These are phyloP conservation scores for Chrysogorgia sp. DNA, from an alignment of 92 coral and sea anemone species.

Conservation along the genomic window DNA sequence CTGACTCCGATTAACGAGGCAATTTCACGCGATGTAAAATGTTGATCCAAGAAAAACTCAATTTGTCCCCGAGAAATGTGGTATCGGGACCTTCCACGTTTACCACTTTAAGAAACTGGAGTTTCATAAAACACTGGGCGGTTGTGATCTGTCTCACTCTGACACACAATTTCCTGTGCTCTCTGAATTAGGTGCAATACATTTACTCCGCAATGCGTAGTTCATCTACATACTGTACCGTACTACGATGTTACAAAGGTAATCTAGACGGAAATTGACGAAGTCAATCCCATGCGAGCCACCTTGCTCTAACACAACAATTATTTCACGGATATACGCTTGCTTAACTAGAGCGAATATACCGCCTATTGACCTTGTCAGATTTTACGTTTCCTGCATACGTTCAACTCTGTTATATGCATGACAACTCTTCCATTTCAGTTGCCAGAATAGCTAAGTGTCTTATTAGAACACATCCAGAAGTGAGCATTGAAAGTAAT, in stretches of 20 bases:
- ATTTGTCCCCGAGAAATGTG: conserved; percentile 42
- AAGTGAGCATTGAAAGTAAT: too few species aligned
- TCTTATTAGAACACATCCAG: too few species aligned
- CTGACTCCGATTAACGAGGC: conserved; percentile 53
- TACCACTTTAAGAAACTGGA: conserved; percentile 36
- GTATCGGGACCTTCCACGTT: conserved; percentile 53
- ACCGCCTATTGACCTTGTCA: too few species aligned
- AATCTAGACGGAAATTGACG: too few species aligned
- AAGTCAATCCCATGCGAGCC: not conserved
- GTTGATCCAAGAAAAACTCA: conserved; percentile 43
- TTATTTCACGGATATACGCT: not conserved
- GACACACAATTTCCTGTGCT: conserved; percentile 35
- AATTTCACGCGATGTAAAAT: conserved; percentile 52
- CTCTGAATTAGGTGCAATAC: not conserved
- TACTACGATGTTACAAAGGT: too few species aligned
- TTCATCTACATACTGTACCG: too few species aligned
- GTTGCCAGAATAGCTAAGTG: too few species aligned
- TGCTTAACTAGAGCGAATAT: too few species aligned
- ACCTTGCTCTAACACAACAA: not conserved
- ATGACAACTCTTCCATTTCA: too few species aligned
- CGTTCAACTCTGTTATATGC: too few species aligned
- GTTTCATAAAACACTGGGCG: conserved; percentile 40
- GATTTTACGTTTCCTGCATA: too few species aligned
- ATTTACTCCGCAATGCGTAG: not conserved
- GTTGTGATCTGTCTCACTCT: conserved; percentile 3